These are phyloP conservation scores for Setipinna tenuifilis DNA, from an alignment of 2,797 vertebrate genomes.

Conservation along the genomic window DNA sequence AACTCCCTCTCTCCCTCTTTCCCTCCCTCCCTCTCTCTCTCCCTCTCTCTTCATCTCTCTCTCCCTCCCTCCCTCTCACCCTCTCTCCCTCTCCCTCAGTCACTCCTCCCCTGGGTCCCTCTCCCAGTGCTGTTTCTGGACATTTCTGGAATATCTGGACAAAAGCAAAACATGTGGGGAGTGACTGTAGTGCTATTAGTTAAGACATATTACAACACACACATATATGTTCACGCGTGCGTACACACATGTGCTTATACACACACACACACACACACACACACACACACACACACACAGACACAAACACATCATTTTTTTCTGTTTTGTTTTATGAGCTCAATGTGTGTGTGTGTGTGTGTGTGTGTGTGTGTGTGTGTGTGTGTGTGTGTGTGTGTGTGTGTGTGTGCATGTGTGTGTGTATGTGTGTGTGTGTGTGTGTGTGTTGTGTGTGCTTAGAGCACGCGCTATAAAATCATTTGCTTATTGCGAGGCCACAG, in stretches of 20 bases:
- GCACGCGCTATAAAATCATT: slow-evolving; percentile 46
- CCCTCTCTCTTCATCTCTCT: too few relatives aligned
- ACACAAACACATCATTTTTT: background rate
- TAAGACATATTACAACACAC: slow-evolving; percentile 49
- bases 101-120: slow-evolving; percentile 62
- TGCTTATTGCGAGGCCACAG: slow-evolving; percentile 36
- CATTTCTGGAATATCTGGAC: slow-evolving; percentile 78
- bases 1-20: background rate
- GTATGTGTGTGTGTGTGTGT: background rate
- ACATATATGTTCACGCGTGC: background rate
- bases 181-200: slow-evolving; percentile 60
- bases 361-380: too few relatives aligned
- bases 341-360: background rate
- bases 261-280: background rate
- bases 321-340: background rate
- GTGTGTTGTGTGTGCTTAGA: slow-evolving; percentile 30
- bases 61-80: background rate
- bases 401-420: too few relatives aligned
- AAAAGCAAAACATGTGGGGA: slow-evolving; percentile 74
- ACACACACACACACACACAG: background rate
- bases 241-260: background rate
- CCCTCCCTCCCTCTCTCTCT: too few relatives aligned
- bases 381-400: too few relatives aligned
- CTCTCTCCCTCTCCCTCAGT: background rate
- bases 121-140: slow-evolving; percentile 71